Evolutionary conservation across 2,888 invertebrate species (phyloP).

Genomic region (Leistus spinibarbis): DNA sequence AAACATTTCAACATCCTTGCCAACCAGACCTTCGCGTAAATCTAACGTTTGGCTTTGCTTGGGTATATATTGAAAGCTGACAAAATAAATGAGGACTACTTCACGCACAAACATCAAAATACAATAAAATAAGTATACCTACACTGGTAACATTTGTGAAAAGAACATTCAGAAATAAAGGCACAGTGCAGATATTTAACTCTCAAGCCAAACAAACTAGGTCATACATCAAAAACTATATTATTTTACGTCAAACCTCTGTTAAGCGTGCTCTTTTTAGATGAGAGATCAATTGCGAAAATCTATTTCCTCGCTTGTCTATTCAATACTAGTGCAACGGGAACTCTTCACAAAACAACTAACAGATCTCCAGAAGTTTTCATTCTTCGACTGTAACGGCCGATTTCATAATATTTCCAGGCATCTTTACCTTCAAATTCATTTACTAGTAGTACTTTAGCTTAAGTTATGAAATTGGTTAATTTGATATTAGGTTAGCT

Average conservation of each 20-base stretch:
- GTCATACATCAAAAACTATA: not conserved
- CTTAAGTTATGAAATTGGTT: no score
- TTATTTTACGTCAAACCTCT: not conserved
- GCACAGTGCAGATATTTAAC: not conserved
- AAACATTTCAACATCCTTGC: constrained; percentile 37
- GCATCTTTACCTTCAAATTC: no score
- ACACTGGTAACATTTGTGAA: not conserved
- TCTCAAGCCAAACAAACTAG: not conserved
- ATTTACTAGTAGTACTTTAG: no score
- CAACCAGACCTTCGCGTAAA: constrained; percentile 16
- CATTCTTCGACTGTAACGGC: no score
- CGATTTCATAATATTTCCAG: no score
- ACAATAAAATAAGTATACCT: constrained; percentile 13
- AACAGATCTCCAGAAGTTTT: no score
- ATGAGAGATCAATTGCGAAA: not conserved
- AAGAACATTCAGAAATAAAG: not conserved
- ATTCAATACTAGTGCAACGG: no score
- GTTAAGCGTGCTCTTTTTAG: not conserved
- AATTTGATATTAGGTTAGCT: no score
- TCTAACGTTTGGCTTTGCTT: constrained; percentile 15
- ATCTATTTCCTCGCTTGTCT: not conserved
- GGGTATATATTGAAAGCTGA: constrained; percentile 26
- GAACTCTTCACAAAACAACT: no score
- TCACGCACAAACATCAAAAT: constrained; percentile 2
- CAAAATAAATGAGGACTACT: constrained; percentile 30